Evolutionary conservation across 2,888 invertebrate genomes (phyloP), one percentile per base, ranked within the genome.

Genomic region (Noctua janthe): DNA sequence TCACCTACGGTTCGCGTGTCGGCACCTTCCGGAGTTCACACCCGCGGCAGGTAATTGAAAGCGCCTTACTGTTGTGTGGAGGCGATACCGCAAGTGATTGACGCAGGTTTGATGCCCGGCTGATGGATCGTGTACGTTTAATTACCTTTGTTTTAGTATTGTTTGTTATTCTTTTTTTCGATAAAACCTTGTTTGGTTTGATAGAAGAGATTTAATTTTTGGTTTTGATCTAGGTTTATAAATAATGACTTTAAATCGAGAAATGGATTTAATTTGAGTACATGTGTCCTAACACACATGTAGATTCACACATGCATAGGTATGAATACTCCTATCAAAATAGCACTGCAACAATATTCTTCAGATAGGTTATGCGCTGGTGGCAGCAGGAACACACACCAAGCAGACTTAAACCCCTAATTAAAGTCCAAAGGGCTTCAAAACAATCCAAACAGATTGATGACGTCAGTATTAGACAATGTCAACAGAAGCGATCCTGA

Each of bases 21-120:
- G 54, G 43, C 66, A n/a, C 43, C 74, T 78, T 85, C 89, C 90
- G 89, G 78, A 71, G 79, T 90, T 90, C 85, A 86, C 88, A 90
- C 88, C 83, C 78, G 71, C 78, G 47, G 78, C 84, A 71, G 76
- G 87, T 90, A 89, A 89, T 89, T 89, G 89, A 89, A 89, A 87
- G 80, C 82, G 66, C 84, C 82, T 84, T 56, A 80, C 72, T 71
- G 80, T 71, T 59, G 74, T 74, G 81, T 6, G 85, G 86, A 79
- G 66, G 81, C 56, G 86, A 85, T 85, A 88, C 77, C 64, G 17
- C 85, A 67, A 67, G 72, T 86, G 85, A 88, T 86, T 85, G 85
- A 86, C 85, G 85, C 71, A 67, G 64, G 67, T 81, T 88, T 85
- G 85, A 88, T 59, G 75, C 64, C 13, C 39, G 70, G n/a, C 7